These are phyloP conservation scores for Pseudochromis fuscus DNA, from an alignment of 2,797 vertebrate genomes.

Conservation along the genomic window DNA sequence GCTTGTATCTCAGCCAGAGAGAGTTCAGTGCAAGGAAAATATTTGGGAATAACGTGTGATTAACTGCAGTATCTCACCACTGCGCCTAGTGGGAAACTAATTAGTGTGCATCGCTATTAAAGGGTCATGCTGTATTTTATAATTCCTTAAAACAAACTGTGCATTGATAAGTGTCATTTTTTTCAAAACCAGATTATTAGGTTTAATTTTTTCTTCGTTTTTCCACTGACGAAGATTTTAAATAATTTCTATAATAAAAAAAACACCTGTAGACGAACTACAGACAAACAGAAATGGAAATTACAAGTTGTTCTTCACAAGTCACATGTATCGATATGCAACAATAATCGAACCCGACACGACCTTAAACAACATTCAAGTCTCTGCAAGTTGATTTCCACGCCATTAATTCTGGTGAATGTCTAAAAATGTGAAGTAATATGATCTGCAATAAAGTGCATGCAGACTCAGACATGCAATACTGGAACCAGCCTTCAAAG, in stretches of 20 bases:
- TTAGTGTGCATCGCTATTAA: slow-evolving; percentile 46
- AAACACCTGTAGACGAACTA: too few relatives aligned
- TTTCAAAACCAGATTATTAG: background rate
- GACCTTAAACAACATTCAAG: slow-evolving; percentile 1
- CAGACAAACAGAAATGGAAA: too few relatives aligned
- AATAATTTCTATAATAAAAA: background rate
- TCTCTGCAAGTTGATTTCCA: background rate
- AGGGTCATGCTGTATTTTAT: slow-evolving; percentile 30
- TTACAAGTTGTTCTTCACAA: background rate
- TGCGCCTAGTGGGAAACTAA: slow-evolving; percentile 54
- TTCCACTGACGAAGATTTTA: background rate
- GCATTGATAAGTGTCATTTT: background rate
- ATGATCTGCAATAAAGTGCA: slow-evolving; percentile 1
- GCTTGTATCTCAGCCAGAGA: slow-evolving; percentile 59
- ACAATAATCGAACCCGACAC: background rate
- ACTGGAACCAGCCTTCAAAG: slow-evolving; percentile 8
- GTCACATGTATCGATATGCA: background rate
- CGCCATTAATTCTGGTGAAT: background rate
- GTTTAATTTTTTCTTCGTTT: background rate
- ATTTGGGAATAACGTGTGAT: slow-evolving; percentile 63
- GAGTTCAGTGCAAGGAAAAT: slow-evolving; percentile 67
- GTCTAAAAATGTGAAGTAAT: background rate
- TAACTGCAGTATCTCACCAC: slow-evolving; percentile 57
- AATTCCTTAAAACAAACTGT: slow-evolving; percentile 11
- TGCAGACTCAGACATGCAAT: background rate